Base-by-base conservation (phyloP, 2,888 invertebrate genomes). In the Drosophila ustulata region DNA sequence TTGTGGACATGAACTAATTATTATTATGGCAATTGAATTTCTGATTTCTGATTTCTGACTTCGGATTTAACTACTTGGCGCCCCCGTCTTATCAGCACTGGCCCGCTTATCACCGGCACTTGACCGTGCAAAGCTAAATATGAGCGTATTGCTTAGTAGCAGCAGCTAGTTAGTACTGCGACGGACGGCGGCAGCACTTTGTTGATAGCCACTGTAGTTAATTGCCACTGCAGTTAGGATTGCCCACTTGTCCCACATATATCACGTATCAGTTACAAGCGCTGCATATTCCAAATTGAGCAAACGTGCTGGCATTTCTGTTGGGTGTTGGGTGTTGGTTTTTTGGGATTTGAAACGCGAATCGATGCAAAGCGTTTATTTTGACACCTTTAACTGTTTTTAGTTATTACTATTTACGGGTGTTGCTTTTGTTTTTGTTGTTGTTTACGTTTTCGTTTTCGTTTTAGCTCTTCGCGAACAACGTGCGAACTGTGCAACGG, bases 401-500 rank as follows among this genome's bases (percentile, higher is more conserved):
- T 32, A 25, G 9, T 18, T 52, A 34, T 30, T 55, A 23, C 47
- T 30, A 55, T 18, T 52, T 34, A 25, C 37, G 37, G 28, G 37
- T 59, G 28, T 39, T 23, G 30, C 7, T 30, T n/a, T 8, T 18
- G 30, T 45, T 71, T 62, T 41, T 37, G 51, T 45, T 23, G 43
- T 50, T 13, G 25, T 32, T 18, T 46, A 56, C 53, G 37, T 45
- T 23, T 51, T 50, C 18, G 25, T 32, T n/a, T 46, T 59, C 53
- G 37, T 37, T 37, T 37, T n/a, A 37, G 34, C 37, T 57, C 32
- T 70, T 82, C 63, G 58, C 65, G 74, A 51, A 62, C 71, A 78
- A 78, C 78, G 86, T 83, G 86, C 74, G 83, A 81, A 70, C 83
- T 79, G 81, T 79, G 74, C 83, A 81, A 75, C 83, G 77, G 77